phyloP scores from a whole-genome alignment of 1,140 invertebrate species.

The Procambarus virginalis region DNA sequence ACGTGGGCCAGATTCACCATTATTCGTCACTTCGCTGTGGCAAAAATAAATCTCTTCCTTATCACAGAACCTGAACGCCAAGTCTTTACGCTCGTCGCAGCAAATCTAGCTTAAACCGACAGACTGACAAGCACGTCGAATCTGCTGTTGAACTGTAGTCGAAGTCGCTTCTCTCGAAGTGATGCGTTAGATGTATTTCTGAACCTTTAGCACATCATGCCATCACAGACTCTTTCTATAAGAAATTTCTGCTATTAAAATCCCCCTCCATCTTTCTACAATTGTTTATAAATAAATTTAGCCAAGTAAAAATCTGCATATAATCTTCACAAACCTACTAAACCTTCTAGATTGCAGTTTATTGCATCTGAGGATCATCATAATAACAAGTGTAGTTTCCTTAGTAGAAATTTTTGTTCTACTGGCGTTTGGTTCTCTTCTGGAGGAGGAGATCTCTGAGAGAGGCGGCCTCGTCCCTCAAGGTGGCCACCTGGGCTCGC shows the following conservation, averaged over 20 bases:
- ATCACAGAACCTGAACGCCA: neutral
- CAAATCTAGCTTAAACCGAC: neutral
- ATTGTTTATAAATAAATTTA: neutral
- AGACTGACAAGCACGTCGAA: neutral
- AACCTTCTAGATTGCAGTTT: neutral
- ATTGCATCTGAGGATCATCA: neutral
- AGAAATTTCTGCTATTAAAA: too few species aligned
- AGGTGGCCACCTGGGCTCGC: conserved; percentile 84
- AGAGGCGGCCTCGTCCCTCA: conserved; percentile 86
- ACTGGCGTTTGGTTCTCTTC: conserved; percentile 15
- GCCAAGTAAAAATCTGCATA: neutral
- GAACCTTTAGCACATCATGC: too few species aligned
- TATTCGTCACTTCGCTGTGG: too few species aligned
- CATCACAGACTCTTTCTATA: too few species aligned
- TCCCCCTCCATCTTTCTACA: too few species aligned
- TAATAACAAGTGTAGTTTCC: too few species aligned
- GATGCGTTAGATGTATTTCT: too few species aligned
- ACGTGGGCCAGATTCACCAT: too few species aligned
- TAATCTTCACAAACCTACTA: neutral
- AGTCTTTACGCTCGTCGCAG: too few species aligned
- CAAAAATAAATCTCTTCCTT: neutral
- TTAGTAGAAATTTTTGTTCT: neutral
- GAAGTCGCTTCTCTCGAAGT: too few species aligned
- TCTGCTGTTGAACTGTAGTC: too few species aligned
- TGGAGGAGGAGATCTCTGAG: conserved; percentile 79